Evolutionary conservation across 2,113 vertebrate species (phyloP), one percentile per base, ranked within the genome.

Genomic region (Capricornis sumatraensis): DNA sequence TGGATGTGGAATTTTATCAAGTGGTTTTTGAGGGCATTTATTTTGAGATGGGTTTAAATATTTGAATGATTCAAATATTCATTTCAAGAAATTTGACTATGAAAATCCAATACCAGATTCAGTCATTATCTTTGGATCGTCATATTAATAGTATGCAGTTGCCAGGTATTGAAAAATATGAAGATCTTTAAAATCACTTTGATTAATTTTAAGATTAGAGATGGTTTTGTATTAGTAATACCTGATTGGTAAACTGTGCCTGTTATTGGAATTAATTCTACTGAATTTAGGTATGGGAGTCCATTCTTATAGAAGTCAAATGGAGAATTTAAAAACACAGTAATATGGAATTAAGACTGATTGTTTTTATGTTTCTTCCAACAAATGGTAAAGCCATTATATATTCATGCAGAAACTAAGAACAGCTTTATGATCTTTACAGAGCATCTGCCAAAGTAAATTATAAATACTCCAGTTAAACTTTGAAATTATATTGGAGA

Each of bases 391-490:
- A 94, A 94, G 27, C 47, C 57, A 96, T 45, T 98, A 97, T 90
- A 58, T 95, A 97, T 94, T 53, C 71, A 74, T 95, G 87, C 71
- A 87, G 94, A 97, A 96, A 93, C 97, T 96, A 98, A 21, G 0
- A 97, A 95, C 84, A 97, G 90, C 60, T 76, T 94, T 88, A 71
- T 67, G 71, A 92, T 95, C 85, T 93, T 88, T 89, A 97, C 23
- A 53, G 91, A 97, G 87, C 87, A 95, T 93, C 83, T 97, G 62
- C 78, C 96, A 97, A 95, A 83, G 64, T 64, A 95, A 92, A 95
- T 96, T 97, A 97, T 98, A 97, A 97, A 97, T 96, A 97, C 91
- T 95, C 97, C 96, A 97, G 23, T 90, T 88, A 97, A 96, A 93
- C 33, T 96, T 96, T 96, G 92, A 92, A 91, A 81, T 81, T 71